phyloP scores from a whole-genome alignment of 2,888 invertebrate species.

The Panopea generosa region DNA sequence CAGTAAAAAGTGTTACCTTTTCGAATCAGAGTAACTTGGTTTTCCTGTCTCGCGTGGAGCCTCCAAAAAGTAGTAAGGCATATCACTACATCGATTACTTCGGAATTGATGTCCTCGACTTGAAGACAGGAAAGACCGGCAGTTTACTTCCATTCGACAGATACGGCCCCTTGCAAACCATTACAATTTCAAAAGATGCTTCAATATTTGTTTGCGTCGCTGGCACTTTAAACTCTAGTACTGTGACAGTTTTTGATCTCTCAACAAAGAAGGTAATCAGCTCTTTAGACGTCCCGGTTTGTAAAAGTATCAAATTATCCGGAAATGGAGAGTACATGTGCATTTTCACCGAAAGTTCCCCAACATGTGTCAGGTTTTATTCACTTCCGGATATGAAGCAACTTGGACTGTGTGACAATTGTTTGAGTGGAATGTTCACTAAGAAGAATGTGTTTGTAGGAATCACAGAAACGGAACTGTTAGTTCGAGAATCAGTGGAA shows the following conservation, averaged over 20 bases:
- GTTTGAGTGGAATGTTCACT: conserved; percentile 53
- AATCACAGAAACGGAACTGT: conserved; percentile 28
- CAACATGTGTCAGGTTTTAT: conserved; percentile 17
- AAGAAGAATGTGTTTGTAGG: conserved; percentile 55
- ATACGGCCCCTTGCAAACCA: conserved; percentile 48
- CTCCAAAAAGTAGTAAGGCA: conserved; percentile 63
- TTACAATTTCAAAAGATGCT: conserved; percentile 51
- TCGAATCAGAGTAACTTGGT: conserved; percentile 50
- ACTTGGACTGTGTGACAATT: conserved; percentile 32
- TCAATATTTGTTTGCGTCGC: conserved; percentile 41
- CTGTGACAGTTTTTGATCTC: conserved; percentile 39
- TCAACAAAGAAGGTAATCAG: conserved; percentile 29
- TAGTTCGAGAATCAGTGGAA: conserved; percentile 40
- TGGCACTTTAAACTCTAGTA: conserved; percentile 31
- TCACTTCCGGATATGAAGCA: conserved; percentile 29
- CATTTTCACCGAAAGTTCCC: conserved; percentile 21
- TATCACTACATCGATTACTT: conserved; percentile 75
- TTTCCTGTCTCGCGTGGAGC: conserved; percentile 50
- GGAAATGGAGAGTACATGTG: conserved; percentile 50
- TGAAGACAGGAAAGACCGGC: conserved; percentile 33
- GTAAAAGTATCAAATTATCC: conserved; percentile 47
- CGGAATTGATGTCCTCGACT: conserved; percentile 67
- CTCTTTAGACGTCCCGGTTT: conserved; percentile 29
- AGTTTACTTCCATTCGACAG: conserved; percentile 53
- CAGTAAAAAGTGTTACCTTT: conserved; percentile 49